A percentile compares a stretch with the other conserved stretches of the same genome.
These are phyloP conservation scores for Poicephalus gulielmi DNA, from an alignment of 2,113 vertebrate species.

Conservation along the genomic window DNA sequence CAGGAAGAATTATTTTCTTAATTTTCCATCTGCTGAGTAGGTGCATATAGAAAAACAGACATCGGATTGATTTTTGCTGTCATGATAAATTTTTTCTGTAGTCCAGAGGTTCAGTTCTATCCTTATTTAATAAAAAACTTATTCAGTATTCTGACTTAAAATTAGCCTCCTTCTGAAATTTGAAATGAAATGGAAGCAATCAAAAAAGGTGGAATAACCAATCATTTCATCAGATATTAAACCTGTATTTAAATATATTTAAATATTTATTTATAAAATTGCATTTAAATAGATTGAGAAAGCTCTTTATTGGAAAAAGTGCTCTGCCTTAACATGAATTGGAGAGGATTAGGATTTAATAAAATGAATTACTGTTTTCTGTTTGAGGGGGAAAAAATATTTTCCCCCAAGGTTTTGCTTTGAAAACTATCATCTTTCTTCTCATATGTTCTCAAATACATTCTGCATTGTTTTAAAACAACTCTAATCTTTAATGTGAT, in stretches of 20 bases:
- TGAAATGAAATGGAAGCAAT: not conserved
- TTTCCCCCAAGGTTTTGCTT: slow-evolving; percentile 11
- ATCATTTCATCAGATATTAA: not conserved
- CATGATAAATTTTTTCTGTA: not conserved
- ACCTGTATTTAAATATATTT: not conserved
- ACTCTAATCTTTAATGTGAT: slow-evolving; percentile 53
- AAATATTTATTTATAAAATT: not conserved
- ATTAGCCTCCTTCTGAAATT: not conserved
- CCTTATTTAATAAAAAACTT: not conserved
- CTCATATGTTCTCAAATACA: not conserved
- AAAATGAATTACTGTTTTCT: slow-evolving; percentile 8
- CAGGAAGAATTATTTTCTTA: not conserved
- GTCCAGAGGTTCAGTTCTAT: not conserved
- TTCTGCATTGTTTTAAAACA: slow-evolving; percentile 57
- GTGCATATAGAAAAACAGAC: not conserved
- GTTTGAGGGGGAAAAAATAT: not conserved
- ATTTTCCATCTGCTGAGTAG: not conserved
- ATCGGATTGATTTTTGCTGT: not conserved
- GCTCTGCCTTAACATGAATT: not conserved
- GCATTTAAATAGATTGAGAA: not conserved
- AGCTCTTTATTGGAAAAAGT: not conserved
- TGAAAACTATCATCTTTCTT: slow-evolving; percentile 7
- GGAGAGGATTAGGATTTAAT: slow-evolving; percentile 32
- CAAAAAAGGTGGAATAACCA: not conserved
- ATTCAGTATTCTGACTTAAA: not conserved